Conservation (phyloP, 2,888 invertebrate species). For the Dolichomitus sp. region DNA sequence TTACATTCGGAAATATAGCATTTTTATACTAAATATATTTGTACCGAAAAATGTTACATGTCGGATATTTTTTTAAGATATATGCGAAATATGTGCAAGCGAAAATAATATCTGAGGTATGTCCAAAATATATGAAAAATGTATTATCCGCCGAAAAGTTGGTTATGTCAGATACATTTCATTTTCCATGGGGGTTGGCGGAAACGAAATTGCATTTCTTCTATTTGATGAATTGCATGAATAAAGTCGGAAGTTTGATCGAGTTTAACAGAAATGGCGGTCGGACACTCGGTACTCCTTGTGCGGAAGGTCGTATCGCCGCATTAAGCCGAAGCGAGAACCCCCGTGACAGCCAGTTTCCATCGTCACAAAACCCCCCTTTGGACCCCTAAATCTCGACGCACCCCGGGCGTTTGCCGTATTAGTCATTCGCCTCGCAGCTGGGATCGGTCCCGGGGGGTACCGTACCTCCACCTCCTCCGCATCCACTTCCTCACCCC, state of each 20-base stretch:
- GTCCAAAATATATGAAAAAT: too few relatives aligned
- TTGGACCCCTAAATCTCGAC: slow-evolving; percentile 75
- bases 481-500: slow-evolving; percentile 45
- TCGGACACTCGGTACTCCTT: slow-evolving; percentile 44
- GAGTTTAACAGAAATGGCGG: slow-evolving; percentile 48
- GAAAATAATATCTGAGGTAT: too few relatives aligned
- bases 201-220: slow-evolving; percentile 11
- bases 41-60: too few relatives aligned
- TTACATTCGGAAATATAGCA: too few relatives aligned
- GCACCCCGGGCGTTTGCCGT: slow-evolving; percentile 79
- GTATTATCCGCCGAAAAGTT: not conserved
- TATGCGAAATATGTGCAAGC: too few relatives aligned
- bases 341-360: slow-evolving; percentile 64
- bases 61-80: too few relatives aligned
- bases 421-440: slow-evolving; percentile 82
- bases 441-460: slow-evolving; percentile 77
- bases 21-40: too few relatives aligned
- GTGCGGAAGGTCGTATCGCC: slow-evolving; percentile 46
- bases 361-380: slow-evolving; percentile 52
- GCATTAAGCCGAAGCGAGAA: slow-evolving; percentile 37
- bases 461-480: slow-evolving; percentile 55
- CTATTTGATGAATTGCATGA: slow-evolving; percentile 39
- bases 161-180: not conserved
- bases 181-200: not conserved
- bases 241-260: slow-evolving; percentile 64